Percentiles rank a stretch among this genome's conserved stretches.
Conservation (phyloP, 2,888 invertebrate species). For the Boloria selene region DNA sequence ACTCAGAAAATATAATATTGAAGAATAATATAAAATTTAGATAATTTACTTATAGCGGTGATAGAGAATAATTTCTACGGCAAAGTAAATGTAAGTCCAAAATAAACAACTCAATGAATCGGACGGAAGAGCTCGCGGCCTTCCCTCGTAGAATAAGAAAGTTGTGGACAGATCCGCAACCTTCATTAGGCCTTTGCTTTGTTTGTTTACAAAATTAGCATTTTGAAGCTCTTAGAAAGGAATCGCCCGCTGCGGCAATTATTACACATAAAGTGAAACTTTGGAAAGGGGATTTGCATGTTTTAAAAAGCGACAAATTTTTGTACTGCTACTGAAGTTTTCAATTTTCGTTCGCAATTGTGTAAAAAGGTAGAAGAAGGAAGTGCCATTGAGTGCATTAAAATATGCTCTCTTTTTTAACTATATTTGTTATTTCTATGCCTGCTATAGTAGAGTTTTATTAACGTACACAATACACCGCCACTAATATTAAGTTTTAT, state of each 20-base stretch:
- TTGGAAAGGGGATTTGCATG: slow-evolving; percentile 51
- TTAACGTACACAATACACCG: too few relatives aligned
- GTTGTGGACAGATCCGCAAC: slow-evolving; percentile 68
- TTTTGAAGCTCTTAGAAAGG: slow-evolving; percentile 65
- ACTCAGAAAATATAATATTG: not conserved
- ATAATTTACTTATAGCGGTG: slow-evolving; percentile 24
- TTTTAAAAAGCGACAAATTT: slow-evolving; percentile 47
- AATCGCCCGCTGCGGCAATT: slow-evolving; percentile 62
- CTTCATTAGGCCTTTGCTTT: slow-evolving; percentile 78
- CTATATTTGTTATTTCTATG: too few relatives aligned
- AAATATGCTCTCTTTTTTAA: too few relatives aligned
- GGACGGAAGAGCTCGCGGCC: slow-evolving; percentile 71
- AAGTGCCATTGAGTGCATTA: not conserved
- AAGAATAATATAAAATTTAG: slow-evolving; percentile 30
- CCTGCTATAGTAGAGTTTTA: too few relatives aligned
- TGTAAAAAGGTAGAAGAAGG: slow-evolving; percentile 13
- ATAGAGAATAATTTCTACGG: slow-evolving; percentile 47
- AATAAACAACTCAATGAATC: slow-evolving; percentile 79
- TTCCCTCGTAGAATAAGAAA: slow-evolving; percentile 72
- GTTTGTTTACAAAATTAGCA: slow-evolving; percentile 79
- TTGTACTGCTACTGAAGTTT: slow-evolving; percentile 23
- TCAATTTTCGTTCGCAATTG: slow-evolving; percentile 10
- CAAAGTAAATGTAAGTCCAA: slow-evolving; percentile 66
- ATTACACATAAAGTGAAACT: slow-evolving; percentile 62
- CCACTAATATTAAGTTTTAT: too few relatives aligned